Evolutionary conservation across 2,797 vertebrate genomes (phyloP).

Genomic region (Falco berigora): DNA sequence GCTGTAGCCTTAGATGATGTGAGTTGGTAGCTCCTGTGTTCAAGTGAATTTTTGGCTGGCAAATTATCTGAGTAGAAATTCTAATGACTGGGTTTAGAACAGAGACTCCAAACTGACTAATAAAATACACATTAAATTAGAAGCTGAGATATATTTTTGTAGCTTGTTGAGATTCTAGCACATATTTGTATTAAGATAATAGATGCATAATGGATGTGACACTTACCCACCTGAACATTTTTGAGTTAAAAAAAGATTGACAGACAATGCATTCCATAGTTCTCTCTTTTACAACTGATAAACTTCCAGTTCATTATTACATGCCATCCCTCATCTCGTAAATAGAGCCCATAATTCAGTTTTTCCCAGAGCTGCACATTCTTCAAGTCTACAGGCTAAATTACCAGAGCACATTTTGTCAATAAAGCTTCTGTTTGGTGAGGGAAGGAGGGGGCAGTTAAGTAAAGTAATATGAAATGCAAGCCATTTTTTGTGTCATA

Average conservation of each 20-base stretch:
- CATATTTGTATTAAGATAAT: background rate
- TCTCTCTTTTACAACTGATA: constrained; percentile 41
- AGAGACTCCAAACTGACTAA: background rate
- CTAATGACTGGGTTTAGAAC: background rate
- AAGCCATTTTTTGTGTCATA: constrained; percentile 13
- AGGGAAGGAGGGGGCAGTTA: constrained; percentile 17
- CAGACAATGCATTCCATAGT: background rate
- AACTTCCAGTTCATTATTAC: constrained; percentile 55
- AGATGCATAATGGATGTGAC: background rate
- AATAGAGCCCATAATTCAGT: constrained; percentile 50
- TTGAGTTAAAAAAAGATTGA: background rate
- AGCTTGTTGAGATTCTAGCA: background rate
- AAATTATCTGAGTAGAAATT: background rate
- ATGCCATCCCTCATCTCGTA: constrained; percentile 44
- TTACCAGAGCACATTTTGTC: constrained; percentile 53
- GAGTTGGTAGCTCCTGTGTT: background rate
- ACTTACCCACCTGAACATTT: background rate
- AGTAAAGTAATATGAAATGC: constrained; percentile 50
- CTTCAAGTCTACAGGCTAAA: constrained; percentile 46
- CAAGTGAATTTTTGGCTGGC: background rate
- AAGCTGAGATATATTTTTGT: background rate
- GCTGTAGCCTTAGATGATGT: background rate
- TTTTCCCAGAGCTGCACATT: constrained; percentile 51
- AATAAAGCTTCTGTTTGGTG: constrained; percentile 51
- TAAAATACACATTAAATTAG: background rate